Evolutionary conservation across 2,888 invertebrate species (phyloP), one percentile per base, ranked within the genome.

Genomic region (Euspilapteryx auroguttella): DNA sequence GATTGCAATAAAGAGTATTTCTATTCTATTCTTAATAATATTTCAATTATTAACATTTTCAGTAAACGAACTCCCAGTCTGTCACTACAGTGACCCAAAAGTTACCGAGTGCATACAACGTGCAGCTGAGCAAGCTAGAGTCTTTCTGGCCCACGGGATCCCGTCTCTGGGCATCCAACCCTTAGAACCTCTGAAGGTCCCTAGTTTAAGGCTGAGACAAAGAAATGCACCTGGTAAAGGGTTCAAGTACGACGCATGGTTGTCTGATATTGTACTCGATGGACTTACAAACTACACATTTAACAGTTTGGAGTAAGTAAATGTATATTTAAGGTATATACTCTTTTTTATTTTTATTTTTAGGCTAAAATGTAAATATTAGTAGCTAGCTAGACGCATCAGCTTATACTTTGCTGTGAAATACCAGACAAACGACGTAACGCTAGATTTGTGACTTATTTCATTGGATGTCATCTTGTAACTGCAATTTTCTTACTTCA

Each of bases 91-190:
- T 17, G 79, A 81, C 36, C 79, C 81, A 0, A 57, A 79, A 11
- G 65, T 82, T 10, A 65, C 78, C 5, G 59, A 58, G 9, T 83
- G 83, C 45, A 76, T 82, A 30, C 64, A 65, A 27, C 62, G 73
- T 10, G 62, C 79, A 21, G 80, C 80, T 4, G 78, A 79, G 29
- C 55, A 69, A 22, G 68, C 82, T 0, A 57, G 76, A 25, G 55
- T 56, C 0, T 63, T 79, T 17, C 55, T 83, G 2, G 63, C 73
- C 0, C 56, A 61, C 28, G 83, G 83, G 9, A 79, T 82, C 23
- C 80, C 82, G 0, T 78, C 80, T 17, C 49, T 82, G 7, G 73
- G 68, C 10, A 78, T 82, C 13, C 82, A 82, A 24, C 56, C 81
- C 0, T 47, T 82, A 25, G 82, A 83, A 26, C 83, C 83, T 0